A percentile compares a stretch with the other conserved stretches of the same genome.
Conservation (phyloP, 2,888 invertebrate genomes). For the Ectemnius continuus region DNA sequence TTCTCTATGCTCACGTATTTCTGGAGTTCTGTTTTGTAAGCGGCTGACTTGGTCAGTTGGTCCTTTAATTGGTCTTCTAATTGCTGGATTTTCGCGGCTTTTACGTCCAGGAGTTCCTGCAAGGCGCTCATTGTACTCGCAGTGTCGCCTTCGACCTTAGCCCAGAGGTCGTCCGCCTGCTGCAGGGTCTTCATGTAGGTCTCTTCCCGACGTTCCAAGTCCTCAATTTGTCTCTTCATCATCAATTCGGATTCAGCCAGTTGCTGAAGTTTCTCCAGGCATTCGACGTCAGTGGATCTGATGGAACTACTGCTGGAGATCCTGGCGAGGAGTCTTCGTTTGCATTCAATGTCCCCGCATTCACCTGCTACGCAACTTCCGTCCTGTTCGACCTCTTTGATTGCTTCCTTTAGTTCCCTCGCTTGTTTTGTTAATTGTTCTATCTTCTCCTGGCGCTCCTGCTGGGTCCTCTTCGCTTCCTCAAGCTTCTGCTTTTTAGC, state of each 20-base stretch:
- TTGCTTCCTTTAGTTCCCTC: constrained; percentile 44
- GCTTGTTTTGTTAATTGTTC: constrained; percentile 59
- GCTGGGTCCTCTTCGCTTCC: constrained; percentile 62
- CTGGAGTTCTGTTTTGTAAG: constrained; percentile 78
- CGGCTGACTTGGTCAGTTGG: constrained; percentile 80
- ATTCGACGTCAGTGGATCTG: constrained; percentile 73
- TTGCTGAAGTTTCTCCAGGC: constrained; percentile 79
- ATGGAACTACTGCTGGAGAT: constrained; percentile 64
- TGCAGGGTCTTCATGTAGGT: constrained; percentile 86
- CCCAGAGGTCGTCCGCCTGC: constrained; percentile 86
- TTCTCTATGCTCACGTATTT: constrained; percentile 80
- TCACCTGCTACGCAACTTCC: constrained; percentile 53
- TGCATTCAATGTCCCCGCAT: constrained; percentile 61
- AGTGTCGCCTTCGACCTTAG: constrained; percentile 79
- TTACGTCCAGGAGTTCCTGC: constrained; percentile 80
- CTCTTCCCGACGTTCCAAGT: constrained; percentile 83
- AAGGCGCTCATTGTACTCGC: constrained; percentile 76
- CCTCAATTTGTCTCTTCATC: constrained; percentile 82
- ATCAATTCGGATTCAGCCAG: constrained; percentile 81
- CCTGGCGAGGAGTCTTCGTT: constrained; percentile 41
- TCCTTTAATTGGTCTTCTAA: constrained; percentile 80
- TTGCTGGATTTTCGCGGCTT: constrained; percentile 80
- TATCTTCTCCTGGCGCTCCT: constrained; percentile 56
- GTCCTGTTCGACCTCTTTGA: constrained; percentile 1
- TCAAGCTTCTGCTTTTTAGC: constrained; percentile 58